phyloP scores from a whole-genome alignment of 2,797 vertebrate species.

The Sardinella longiceps region DNA sequence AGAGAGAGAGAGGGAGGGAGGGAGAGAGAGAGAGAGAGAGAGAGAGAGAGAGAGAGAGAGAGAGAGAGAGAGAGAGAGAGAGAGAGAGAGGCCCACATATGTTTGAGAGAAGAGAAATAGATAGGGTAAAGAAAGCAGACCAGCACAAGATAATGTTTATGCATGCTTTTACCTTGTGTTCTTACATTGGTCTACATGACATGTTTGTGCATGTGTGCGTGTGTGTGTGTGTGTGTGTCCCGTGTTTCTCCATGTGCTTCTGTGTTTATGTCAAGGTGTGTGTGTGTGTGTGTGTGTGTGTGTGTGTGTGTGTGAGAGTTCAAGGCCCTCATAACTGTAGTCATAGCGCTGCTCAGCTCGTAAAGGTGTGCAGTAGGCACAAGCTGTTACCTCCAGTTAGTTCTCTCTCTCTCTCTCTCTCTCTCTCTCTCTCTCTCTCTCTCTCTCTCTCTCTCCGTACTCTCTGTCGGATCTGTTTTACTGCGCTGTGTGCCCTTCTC shows the following conservation, averaged over 20 bases:
- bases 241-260: too few species aligned
- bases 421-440: slow-evolving; percentile 30
- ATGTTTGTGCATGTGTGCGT: neutral
- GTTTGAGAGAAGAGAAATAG: too few species aligned
- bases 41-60: slow-evolving; percentile 11
- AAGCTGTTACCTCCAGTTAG: neutral
- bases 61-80: slow-evolving; percentile 10
- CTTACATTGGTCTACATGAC: too few species aligned
- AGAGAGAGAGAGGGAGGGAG: too few species aligned
- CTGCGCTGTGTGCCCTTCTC: slow-evolving; percentile 24
- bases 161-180: too few species aligned
- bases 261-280: neutral
- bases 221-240: neutral
- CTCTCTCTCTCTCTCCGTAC: slow-evolving; percentile 37
- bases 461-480: slow-evolving; percentile 34
- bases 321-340: too few species aligned
- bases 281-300: neutral
- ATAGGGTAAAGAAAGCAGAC: too few species aligned
- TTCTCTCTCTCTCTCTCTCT: neutral
- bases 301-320: neutral
- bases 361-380: too few species aligned
- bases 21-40: too few species aligned
- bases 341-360: too few species aligned
- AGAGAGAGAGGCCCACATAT: slow-evolving; percentile 3
- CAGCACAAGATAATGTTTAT: too few species aligned